Percentiles rank a stretch among this genome's conserved stretches.
phyloP scores from a whole-genome alignment of 2,797 vertebrate species.

The Eulemur rubriventer region DNA sequence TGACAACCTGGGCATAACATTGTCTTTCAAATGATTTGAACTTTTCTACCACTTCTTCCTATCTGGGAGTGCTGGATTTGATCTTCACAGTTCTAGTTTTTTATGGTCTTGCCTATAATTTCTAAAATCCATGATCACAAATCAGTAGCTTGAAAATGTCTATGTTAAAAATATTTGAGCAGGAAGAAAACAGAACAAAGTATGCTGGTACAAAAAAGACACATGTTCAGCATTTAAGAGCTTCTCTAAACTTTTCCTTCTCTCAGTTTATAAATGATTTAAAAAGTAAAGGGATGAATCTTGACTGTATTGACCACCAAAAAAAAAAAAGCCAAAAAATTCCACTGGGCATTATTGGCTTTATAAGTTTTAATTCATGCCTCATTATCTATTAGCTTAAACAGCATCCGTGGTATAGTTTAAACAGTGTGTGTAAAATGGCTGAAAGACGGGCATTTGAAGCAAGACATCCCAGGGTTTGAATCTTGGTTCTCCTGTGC shows the following conservation, averaged over 20 bases:
- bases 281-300: neutral
- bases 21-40: neutral
- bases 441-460: neutral
- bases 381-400: neutral
- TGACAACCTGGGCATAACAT: neutral
- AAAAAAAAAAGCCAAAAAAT: neutral
- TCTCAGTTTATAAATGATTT: constrained; percentile 21
- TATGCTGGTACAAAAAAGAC: neutral
- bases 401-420: neutral
- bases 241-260: neutral
- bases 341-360: neutral
- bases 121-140: constrained; percentile 18
- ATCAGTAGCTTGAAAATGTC: neutral
- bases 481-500: neutral
- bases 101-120: constrained; percentile 21
- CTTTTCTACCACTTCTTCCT: constrained; percentile 18
- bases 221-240: neutral
- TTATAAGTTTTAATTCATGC: neutral
- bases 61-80: neutral
- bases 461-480: neutral
- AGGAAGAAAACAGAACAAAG: neutral
- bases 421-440: neutral
- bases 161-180: neutral
- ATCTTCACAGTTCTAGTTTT: neutral
- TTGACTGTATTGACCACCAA: neutral